Evolutionary conservation across 2,113 vertebrate genomes (phyloP), one percentile per base, ranked within the genome.

Genomic region (Elanoides forficatus): DNA sequence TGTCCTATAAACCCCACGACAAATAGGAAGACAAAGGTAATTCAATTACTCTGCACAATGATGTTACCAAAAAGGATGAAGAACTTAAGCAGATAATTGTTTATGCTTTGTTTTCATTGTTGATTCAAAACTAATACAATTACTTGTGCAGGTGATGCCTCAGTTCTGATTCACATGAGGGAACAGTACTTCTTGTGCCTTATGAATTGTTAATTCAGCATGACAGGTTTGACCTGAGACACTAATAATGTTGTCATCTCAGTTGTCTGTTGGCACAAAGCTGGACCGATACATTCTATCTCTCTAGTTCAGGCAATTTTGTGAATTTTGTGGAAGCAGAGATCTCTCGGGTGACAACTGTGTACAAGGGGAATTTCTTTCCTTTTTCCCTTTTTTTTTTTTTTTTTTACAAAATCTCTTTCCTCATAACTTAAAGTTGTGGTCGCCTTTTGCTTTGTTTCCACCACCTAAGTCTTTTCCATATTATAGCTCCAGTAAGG

Each of bases 91-190:
- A 93, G 94, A 84, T 97, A 96, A 96, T 91, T 94, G 90, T 68
- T 70, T 76, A 12, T 90, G 71, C 90, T 90, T 94, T 95, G 86
- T 89, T 92, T 84, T 74, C 88, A 80, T 93, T 84, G 86, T 42
- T 90, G 90, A 88, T 91, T 97, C 83, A 66, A 86, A 97, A 86
- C 71, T 92, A 97, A 96, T 53, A 4, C 38, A 93, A 97, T 95
- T 96, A 96, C 70, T 79, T 59, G 80, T 59, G 92, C 89, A 95
- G 95, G 96, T 96, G 96, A 96, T 96, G 86, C 63, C 91, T 94
- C 88, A n/a, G 87, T 42, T 88, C 89, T 94, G 85, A 95, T 94
- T 62, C 96, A 80, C 63, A 14, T 13, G 67, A 55, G 82, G 55
- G n/a, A 84, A 26, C 23, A 50, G 88, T 71, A 65, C 63, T 85